These are phyloP conservation scores for Apeltes quadracus DNA, from an alignment of 2,113 vertebrate species.

Conservation along the genomic window DNA sequence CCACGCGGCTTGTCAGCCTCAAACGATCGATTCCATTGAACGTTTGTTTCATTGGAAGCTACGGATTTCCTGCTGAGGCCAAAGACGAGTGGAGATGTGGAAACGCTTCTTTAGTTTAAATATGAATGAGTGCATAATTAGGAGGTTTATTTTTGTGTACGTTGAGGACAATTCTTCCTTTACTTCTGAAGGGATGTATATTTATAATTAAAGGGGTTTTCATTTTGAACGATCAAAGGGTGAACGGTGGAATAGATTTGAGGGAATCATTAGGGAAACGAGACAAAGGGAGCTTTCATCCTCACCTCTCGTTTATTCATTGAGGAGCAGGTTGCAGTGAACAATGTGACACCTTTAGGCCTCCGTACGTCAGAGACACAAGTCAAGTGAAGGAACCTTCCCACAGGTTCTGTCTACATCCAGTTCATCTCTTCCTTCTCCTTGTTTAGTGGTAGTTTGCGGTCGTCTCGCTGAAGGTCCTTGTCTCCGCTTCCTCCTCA, in stretches of 20 bases:
- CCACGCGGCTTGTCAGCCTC: neutral
- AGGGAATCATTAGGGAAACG: neutral
- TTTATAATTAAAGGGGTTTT: neutral
- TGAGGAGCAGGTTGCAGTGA: neutral
- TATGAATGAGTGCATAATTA: too few relatives aligned
- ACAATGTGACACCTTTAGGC: neutral
- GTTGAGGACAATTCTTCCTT: neutral
- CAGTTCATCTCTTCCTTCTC: neutral
- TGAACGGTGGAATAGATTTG: neutral
- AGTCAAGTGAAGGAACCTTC: neutral
- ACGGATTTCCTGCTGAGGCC: constrained; percentile 16
- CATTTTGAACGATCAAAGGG: neutral
- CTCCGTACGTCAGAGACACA: neutral
- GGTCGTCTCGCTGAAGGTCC: too few relatives aligned
- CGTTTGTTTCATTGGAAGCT: constrained; percentile 9
- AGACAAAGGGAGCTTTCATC: neutral
- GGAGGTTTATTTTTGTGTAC: too few relatives aligned
- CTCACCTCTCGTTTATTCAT: neutral
- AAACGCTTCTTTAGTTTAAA: too few relatives aligned
- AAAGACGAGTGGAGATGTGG: too few relatives aligned
- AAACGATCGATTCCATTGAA: constrained; percentile 22
- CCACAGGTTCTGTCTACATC: neutral
- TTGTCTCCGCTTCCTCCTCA: constrained; percentile 55
- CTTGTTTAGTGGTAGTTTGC: neutral
- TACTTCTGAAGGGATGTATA: neutral